phyloP scores from a whole-genome alignment of 2,797 vertebrate species.

The Tragelaphus eurycerus region DNA sequence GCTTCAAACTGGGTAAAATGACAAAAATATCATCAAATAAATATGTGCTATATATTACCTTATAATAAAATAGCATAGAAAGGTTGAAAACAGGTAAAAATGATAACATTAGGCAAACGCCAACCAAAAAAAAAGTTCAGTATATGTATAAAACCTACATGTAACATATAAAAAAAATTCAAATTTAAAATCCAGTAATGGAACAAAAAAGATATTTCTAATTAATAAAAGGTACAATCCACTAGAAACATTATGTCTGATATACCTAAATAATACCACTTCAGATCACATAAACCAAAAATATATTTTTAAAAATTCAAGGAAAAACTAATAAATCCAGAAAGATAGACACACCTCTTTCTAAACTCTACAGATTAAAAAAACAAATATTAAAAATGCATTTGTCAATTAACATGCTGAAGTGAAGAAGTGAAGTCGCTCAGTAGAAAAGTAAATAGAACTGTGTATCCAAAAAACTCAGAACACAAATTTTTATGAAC shows the following conservation, averaged over 20 bases:
- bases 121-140: background rate
- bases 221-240: background rate
- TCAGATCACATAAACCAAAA: background rate
- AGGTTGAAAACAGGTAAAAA: conserved; percentile 12
- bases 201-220: background rate
- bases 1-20: background rate
- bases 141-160: background rate
- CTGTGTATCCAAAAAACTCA: background rate
- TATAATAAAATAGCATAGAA: conserved; percentile 3
- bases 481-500: conserved; percentile 21
- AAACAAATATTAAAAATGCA: background rate
- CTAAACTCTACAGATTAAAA: conserved; percentile 26
- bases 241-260: background rate
- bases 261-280: background rate
- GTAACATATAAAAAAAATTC: background rate
- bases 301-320: background rate
- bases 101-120: background rate
- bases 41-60: background rate
- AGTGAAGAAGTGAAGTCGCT: background rate
- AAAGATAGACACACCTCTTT: background rate
- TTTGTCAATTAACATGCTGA: background rate
- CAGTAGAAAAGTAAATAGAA: background rate
- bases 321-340: background rate
- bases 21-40: background rate
- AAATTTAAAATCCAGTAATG: background rate